These are phyloP conservation scores for Ictidomys tridecemlineatus DNA, from an alignment of 2,113 vertebrate genomes.

Conservation along the genomic window DNA sequence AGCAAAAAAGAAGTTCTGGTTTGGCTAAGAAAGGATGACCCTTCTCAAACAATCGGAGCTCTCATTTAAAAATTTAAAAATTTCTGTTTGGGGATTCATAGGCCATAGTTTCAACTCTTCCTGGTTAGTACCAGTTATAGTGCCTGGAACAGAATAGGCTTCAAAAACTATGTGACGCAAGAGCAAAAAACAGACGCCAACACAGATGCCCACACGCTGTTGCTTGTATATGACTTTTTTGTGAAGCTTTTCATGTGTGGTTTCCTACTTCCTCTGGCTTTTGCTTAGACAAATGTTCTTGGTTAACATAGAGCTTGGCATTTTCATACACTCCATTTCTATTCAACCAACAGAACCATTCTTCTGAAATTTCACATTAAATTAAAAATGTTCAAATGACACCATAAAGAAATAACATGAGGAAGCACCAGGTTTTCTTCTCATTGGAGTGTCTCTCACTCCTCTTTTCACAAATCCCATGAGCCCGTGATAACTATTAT, in stretches of 20 bases:
- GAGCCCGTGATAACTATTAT: constrained; percentile 43
- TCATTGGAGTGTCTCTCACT: constrained; percentile 63
- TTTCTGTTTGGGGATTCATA: not conserved
- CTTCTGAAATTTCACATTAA: constrained; percentile 56
- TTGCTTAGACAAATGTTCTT: not conserved
- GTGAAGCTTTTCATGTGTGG: not conserved
- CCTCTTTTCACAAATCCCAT: constrained; percentile 21
- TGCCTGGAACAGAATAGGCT: fast-evolving
- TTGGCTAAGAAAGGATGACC: not conserved
- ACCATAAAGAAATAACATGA: constrained; percentile 34
- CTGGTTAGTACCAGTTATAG: fast-evolving
- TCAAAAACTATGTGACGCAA: not conserved
- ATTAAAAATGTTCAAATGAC: constrained; percentile 47
- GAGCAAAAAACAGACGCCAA: not conserved
- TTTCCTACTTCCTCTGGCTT: not conserved
- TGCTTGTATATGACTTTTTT: fast-evolving
- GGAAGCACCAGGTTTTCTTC: constrained; percentile 19
- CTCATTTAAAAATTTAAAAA: not conserved
- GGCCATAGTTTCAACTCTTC: not conserved
- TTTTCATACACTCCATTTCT: not conserved
- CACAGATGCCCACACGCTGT: fast-evolving
- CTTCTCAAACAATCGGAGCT: not conserved
- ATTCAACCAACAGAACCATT: not conserved
- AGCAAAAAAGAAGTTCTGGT: not conserved
- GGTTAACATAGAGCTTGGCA: not conserved